These are phyloP conservation scores for Dreissena rostriformis DNA, from an alignment of 1,140 invertebrate genomes.

Conservation along the genomic window DNA sequence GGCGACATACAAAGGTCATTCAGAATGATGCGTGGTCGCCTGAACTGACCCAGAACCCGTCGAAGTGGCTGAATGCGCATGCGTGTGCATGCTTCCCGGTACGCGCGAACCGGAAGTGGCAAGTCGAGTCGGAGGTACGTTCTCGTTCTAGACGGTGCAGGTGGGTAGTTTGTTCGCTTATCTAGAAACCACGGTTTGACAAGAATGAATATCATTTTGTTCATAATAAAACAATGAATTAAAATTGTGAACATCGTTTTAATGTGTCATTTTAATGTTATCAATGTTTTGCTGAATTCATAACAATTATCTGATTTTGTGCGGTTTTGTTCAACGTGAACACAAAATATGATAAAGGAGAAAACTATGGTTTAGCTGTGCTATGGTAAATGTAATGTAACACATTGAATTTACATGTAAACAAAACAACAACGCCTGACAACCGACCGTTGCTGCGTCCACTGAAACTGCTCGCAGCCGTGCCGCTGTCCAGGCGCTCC, in stretches of 20 bases:
- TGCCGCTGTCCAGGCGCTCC: conserved; percentile 25
- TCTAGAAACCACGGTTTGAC: too few relatives aligned
- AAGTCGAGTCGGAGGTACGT: conserved; percentile 20
- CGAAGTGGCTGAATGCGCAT: conserved; percentile 50
- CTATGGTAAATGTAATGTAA: background rate
- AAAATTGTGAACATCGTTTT: background rate
- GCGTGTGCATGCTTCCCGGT: conserved; percentile 35
- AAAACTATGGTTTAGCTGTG: background rate
- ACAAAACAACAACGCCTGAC: background rate
- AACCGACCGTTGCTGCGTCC: background rate
- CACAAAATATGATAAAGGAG: background rate
- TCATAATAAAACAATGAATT: too few relatives aligned
- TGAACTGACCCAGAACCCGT: conserved; percentile 53
- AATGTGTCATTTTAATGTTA: background rate
- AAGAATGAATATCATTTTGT: too few relatives aligned
- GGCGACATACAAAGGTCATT: conserved; percentile 56
- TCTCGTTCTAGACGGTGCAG: conserved; percentile 9
- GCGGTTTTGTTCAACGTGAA: background rate
- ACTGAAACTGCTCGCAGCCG: conserved; percentile 1
- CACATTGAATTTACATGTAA: background rate
- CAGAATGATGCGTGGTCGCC: conserved; percentile 51
- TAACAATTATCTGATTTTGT: background rate
- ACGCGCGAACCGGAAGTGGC: conserved; percentile 21
- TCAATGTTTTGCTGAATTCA: too few relatives aligned
- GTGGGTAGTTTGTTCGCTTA: background rate